Evolutionary conservation across 2,888 invertebrate species (phyloP).

Genomic region (Alitta virens): DNA sequence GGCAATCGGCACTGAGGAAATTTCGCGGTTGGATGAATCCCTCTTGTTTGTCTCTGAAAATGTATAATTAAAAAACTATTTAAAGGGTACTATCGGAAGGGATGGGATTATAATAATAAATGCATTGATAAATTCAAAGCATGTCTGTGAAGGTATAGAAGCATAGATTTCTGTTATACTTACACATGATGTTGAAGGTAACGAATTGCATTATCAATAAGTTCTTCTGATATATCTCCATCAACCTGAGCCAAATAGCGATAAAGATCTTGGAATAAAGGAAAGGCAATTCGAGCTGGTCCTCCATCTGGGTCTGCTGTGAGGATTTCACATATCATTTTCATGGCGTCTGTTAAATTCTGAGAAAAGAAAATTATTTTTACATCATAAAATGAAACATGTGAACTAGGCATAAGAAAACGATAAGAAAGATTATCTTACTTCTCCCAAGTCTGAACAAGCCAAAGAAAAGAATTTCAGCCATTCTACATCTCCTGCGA

Average conservation of each 20-base stretch:
- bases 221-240: slow-evolving; percentile 53
- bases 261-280: slow-evolving; percentile 54
- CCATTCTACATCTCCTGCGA: slow-evolving; percentile 68
- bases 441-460: slow-evolving; percentile 53
- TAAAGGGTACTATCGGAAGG: too few relatives aligned
- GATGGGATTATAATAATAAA: too few relatives aligned
- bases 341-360: slow-evolving; percentile 76
- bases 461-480: slow-evolving; percentile 74
- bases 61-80: too few relatives aligned
- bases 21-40: slow-evolving; percentile 56
- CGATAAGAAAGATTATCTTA: slow-evolving; percentile 24
- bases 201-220: slow-evolving; percentile 48
- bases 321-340: slow-evolving; percentile 75
- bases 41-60: slow-evolving; percentile 55
- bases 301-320: slow-evolving; percentile 84
- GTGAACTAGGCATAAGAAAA: too few relatives aligned
- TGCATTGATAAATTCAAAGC: too few relatives aligned
- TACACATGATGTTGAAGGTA: slow-evolving; percentile 54
- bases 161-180: slow-evolving; percentile 31
- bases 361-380: slow-evolving; percentile 49
- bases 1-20: slow-evolving; percentile 54
- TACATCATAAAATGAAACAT: too few relatives aligned
- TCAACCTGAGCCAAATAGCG: slow-evolving; percentile 54
- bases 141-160: too few relatives aligned
- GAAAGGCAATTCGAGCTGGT: slow-evolving; percentile 69